Base-by-base conservation (phyloP, 1,140 invertebrate genomes). In the Tribolium madens region DNA sequence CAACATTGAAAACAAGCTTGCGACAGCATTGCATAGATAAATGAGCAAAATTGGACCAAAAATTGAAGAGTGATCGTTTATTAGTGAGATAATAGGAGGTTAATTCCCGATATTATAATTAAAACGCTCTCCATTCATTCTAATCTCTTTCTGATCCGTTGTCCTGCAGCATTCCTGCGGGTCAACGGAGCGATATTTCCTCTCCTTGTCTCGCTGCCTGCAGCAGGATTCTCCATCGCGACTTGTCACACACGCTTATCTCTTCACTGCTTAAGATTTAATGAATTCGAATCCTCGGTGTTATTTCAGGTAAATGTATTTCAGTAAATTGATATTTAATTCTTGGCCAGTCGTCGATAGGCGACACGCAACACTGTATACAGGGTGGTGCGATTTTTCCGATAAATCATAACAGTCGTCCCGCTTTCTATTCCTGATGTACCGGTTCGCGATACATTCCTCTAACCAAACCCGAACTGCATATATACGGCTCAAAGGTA, bases 301-400 rank as follows among this genome's bases (percentile, higher is more conserved):
- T 79, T 81, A 78, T 81, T 81, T 76, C 68, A 81, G 70, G 79
- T 71, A 81, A 79, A 81, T 81, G 78, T 79, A 81, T 81, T 81
- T 79, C 78, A 81, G 78, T 81, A 81, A 81, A 81, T 81, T 81
- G 80, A 79, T 81, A 81, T 81, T 79, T 81, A 81, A 81, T 81
- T 81, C 76, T 76, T 64, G 17, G 70, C 13, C 69, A 68, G 72
- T 73, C 50, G 68, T 75, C 76, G 77, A 81, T 79, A 77, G 68
- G 77, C 77, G 76, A 79, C 79, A 81, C 78, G 77, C 77, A 76
- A 79, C 52, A 18, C 3, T 36, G 9, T 69, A 13, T 64, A 31
- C 47, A 26, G 69, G 46, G 70, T 17, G 46, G 21, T 31, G 46
- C 26, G 10, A 50, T 72, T 72, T 50, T 50, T 52, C 17, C 36